A percentile compares a stretch with the other conserved stretches of the same genome.
Conservation (phyloP, 1,140 invertebrate species). For the Brachionus sp. region DNA sequence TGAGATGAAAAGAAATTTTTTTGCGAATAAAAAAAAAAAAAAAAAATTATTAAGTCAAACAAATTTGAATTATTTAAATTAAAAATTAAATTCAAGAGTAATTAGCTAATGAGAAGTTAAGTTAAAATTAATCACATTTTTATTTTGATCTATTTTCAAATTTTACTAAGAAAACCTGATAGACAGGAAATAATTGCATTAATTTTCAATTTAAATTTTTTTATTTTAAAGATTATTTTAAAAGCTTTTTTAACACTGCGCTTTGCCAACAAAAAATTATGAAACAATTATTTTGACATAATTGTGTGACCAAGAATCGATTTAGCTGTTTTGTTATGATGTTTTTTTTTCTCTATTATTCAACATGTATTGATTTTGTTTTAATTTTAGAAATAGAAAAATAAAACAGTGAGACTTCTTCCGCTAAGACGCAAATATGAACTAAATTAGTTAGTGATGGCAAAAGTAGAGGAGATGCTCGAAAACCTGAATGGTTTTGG, state of each 20-base stretch:
- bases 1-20: neutral
- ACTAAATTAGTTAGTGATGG: neutral
- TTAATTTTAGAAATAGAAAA: conserved; percentile 4
- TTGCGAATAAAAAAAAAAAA: neutral
- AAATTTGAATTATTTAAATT: neutral
- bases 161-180: neutral
- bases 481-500: conserved; percentile 32
- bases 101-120: neutral
- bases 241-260: neutral
- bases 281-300: neutral
- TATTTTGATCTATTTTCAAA: neutral
- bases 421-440: neutral
- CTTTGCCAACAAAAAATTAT: neutral
- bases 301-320: conserved; percentile 36
- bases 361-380: neutral
- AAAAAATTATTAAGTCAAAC: neutral
- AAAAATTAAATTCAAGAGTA: neutral
- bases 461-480: conserved; percentile 27
- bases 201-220: neutral
- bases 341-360: neutral
- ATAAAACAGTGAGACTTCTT: neutral
- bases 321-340: neutral
- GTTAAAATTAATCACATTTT: no score
- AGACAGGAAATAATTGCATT: neutral
- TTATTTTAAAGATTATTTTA: neutral